Evolutionary conservation across 2,113 vertebrate genomes (phyloP).

Genomic region (Prolemur simus): DNA sequence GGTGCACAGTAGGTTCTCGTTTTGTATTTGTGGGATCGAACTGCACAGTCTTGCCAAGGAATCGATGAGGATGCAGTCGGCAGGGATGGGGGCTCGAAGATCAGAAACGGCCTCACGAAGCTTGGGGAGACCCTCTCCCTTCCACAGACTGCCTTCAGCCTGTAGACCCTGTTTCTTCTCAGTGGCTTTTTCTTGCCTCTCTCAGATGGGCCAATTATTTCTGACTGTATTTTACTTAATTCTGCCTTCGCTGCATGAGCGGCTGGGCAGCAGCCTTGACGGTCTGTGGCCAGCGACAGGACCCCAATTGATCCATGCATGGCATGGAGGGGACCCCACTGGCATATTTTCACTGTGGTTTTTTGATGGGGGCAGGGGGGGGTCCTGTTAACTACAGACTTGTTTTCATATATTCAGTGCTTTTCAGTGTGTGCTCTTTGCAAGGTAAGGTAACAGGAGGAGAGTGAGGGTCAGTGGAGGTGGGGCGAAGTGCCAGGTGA

Average conservation of each 20-base stretch:
- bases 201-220: conserved; percentile 50
- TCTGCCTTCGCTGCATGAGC: not conserved
- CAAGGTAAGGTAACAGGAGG: fast-evolving
- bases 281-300: not conserved
- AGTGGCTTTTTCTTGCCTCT: not conserved
- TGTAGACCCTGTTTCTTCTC: not conserved
- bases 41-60: not conserved
- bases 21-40: not conserved
- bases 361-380: not conserved
- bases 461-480: fast-evolving
- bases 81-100: not conserved
- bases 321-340: fast-evolving
- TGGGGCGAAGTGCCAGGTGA: fast-evolving
- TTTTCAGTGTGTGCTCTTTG: not conserved
- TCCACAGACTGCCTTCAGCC: not conserved
- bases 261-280: not conserved
- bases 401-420: not conserved
- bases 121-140: not conserved
- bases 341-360: not conserved
- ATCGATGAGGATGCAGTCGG: not conserved
- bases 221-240: conserved; percentile 1
- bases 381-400: not conserved
- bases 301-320: fast-evolving
- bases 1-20: not conserved
- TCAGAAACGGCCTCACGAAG: not conserved